These are phyloP conservation scores for Oncorhynchus tshawytscha DNA, from an alignment of 2,113 vertebrate species.

Conservation along the genomic window DNA sequence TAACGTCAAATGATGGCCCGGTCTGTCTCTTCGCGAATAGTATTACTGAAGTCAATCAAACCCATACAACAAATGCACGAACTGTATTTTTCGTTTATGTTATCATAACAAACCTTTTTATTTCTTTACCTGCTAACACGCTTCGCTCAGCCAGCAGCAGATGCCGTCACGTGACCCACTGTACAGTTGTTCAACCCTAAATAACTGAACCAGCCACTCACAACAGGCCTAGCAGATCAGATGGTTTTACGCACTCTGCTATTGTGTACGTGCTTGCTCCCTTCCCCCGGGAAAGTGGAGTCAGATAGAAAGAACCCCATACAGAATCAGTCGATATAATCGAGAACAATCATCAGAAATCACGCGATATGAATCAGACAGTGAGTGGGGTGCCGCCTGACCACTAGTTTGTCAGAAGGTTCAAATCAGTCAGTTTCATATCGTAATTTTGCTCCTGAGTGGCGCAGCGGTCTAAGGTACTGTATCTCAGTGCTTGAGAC, in stretches of 20 bases:
- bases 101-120: conserved; percentile 9
- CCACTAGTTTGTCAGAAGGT: too few relatives aligned
- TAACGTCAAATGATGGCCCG: too few relatives aligned
- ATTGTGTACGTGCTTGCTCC: conserved; percentile 27
- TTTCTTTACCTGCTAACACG: conserved; percentile 76
- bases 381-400: too few relatives aligned
- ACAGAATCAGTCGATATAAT: too few relatives aligned
- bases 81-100: conserved; percentile 1
- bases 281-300: not conserved
- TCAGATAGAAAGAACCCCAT: too few relatives aligned
- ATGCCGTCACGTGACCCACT: conserved; percentile 69
- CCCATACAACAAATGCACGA: not conserved
- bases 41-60: not conserved
- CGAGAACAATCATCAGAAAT: too few relatives aligned
- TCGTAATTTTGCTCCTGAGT: too few relatives aligned
- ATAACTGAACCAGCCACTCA: conserved; percentile 6
- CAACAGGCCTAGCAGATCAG: conserved; percentile 14
- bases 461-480: too few relatives aligned
- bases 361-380: too few relatives aligned
- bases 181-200: conserved; percentile 54
- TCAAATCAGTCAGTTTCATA: too few relatives aligned
- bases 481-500: too few relatives aligned
- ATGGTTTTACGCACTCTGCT: conserved; percentile 14
- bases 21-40: too few relatives aligned
- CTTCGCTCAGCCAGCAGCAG: conserved; percentile 75